A percentile compares a stretch with the other conserved stretches of the same genome.
Evolutionary conservation across 2,797 vertebrate genomes (phyloP).

Genomic region (Rhynchotus rufescens): DNA sequence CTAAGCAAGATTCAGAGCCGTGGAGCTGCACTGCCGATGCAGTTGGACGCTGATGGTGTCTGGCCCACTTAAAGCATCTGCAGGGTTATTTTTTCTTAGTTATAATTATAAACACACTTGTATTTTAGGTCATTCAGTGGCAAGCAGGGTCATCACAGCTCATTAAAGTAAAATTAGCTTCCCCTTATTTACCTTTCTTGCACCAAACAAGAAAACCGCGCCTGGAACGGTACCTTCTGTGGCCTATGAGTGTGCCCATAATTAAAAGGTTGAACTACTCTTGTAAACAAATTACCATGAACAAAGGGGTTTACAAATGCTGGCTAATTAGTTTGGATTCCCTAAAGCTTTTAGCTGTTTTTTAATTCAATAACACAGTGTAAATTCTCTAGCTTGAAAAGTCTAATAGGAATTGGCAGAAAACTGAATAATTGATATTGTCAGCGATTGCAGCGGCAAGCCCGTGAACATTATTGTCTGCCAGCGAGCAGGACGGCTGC

Average conservation of each 20-base stretch:
- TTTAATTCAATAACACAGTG: constrained; percentile 85
- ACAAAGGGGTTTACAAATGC: constrained; percentile 87
- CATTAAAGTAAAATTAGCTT: constrained; percentile 71
- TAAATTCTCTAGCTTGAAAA: constrained; percentile 82
- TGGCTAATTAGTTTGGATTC: constrained; percentile 85
- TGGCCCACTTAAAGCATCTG: neutral
- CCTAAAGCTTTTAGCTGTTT: constrained; percentile 82
- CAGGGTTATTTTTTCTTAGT: constrained; percentile 8
- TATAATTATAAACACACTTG: constrained; percentile 65
- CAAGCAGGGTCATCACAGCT: constrained; percentile 26
- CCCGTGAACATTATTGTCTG: constrained; percentile 74
- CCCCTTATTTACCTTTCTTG: constrained; percentile 24
- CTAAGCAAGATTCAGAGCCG: neutral
- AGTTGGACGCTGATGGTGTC: constrained; percentile 20
- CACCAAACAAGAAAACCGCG: constrained; percentile 29
- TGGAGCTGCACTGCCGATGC: neutral
- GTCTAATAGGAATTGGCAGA: constrained; percentile 83
- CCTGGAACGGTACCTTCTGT: constrained; percentile 43
- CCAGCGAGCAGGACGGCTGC: constrained; percentile 67
- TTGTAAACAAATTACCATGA: constrained; percentile 89
- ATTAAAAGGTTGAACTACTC: constrained; percentile 86
- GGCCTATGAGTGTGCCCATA: constrained; percentile 63
- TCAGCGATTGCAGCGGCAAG: constrained; percentile 74
- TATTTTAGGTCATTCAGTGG: constrained; percentile 52
- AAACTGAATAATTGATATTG: constrained; percentile 84